Conservation (phyloP, 2,113 vertebrate species). For the Corydoras maculifer region DNA sequence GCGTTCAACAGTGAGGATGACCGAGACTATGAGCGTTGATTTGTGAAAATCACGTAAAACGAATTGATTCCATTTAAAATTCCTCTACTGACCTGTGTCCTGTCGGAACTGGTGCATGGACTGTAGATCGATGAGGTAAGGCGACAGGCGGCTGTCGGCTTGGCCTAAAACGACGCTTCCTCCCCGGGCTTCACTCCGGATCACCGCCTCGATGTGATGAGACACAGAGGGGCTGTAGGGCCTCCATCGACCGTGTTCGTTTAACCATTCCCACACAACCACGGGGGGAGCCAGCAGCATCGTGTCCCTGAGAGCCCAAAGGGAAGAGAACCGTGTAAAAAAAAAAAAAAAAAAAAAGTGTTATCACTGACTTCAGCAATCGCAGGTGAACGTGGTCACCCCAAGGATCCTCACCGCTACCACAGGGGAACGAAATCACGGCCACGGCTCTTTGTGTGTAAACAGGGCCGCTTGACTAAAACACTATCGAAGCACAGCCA, state of each 20-base stretch:
- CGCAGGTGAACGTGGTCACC: no score
- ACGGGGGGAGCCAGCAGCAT: slow-evolving; percentile 86
- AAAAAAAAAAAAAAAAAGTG: not conserved
- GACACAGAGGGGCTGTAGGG: slow-evolving; percentile 91
- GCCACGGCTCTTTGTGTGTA: no score
- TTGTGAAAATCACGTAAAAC: no score
- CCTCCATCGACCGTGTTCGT: slow-evolving; percentile 91
- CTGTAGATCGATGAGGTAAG: slow-evolving; percentile 87
- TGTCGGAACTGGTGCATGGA: slow-evolving; percentile 94
- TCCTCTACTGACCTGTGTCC: slow-evolving; percentile 72
- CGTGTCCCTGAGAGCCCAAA: slow-evolving; percentile 29
- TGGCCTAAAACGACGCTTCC: slow-evolving; percentile 88
- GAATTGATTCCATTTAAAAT: no score
- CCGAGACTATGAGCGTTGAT: no score
- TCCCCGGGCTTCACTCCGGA: slow-evolving; percentile 80
- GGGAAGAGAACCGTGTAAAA: not conserved
- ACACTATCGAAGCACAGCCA: not conserved
- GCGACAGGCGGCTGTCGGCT: slow-evolving; percentile 81
- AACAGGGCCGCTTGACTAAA: no score
- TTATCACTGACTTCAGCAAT: no score
- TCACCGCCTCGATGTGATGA: slow-evolving; percentile 90
- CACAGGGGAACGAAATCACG: no score
- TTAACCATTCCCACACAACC: slow-evolving; percentile 96
- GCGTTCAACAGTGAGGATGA: no score
- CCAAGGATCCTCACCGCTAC: no score